Base-by-base conservation (phyloP, 2,888 invertebrate species). In the Nomada fucata region DNA sequence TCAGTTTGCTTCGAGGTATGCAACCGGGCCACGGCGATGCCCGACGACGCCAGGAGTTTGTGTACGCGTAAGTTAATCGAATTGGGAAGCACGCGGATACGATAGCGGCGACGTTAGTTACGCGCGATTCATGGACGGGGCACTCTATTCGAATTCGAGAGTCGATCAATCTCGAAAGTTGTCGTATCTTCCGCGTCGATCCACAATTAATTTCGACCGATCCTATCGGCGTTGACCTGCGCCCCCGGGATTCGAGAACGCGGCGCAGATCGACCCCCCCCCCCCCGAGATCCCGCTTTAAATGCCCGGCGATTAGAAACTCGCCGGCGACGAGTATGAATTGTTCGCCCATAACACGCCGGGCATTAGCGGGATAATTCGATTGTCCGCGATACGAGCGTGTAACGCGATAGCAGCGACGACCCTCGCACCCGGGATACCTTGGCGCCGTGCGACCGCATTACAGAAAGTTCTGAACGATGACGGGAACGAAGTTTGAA, bases 391-490 rank as follows among this genome's bases (percentile, higher is more conserved):
- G 67, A 65, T 50, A 52, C 59, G 65, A 60, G 57, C 23, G n/a
- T 74, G 67, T 82, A 75, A 82, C 42, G 57, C 60, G 65, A 79
- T 83, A 64, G 59, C 53, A 23, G 47, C 55, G 36, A 42, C 52
- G 60, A 55, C 64, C 59, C 53, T 42, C 44, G 57, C 79, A 83
- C 81, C 83, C 76, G 57, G 20, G 7, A 76, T 71, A 73, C 77
- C 59, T 69, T 59, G 84, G 76, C 78, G 76, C 61, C 65, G 63
- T 84, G 68, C 74, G 59, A 52, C 52, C 52, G 55, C 55, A 77
- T 73, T 71, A 36, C 65, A 61, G 74, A 76, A 78, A 83, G 79
- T 82, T 86, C 75, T 72, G 36, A 80, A 74, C 83, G 78, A 68
- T 53, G 55, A 20, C 64, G 64, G 47, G 64, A 72, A 76, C 72